These are phyloP conservation scores for Gastrophysa polygoni DNA, from an alignment of 2,888 invertebrate genomes.

Conservation along the genomic window DNA sequence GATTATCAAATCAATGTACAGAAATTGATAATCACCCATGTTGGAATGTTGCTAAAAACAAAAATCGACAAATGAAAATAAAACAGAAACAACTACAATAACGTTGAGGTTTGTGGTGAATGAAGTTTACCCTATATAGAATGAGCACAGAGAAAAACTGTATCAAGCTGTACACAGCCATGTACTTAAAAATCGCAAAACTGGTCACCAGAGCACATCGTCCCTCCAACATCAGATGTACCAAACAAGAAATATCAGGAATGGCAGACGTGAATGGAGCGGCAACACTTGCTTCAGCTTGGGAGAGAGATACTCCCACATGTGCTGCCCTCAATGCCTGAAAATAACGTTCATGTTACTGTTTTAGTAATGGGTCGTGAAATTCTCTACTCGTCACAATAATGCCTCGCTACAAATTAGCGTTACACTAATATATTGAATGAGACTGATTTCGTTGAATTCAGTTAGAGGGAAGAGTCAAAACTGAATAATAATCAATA, in stretches of 20 bases:
- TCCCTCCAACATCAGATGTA: conserved; percentile 80
- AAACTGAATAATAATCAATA: no score
- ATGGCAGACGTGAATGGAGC: conserved; percentile 88
- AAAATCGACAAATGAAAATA: conserved; percentile 17
- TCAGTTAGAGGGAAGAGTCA: no score
- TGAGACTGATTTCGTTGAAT: no score
- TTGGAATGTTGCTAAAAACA: conserved; percentile 66
- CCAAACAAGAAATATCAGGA: conserved; percentile 82
- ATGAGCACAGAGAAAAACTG: conserved; percentile 86
- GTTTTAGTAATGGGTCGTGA: no score
- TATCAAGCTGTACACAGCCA: conserved; percentile 88
- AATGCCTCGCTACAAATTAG: no score
- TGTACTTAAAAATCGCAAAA: conserved; percentile 90
- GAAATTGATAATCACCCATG: conserved; percentile 77
- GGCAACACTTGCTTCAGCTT: conserved; percentile 88
- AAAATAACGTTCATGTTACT: conserved; percentile 31
- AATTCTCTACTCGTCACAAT: no score
- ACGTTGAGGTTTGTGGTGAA: not conserved
- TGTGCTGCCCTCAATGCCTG: conserved; percentile 84
- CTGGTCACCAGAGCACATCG: conserved; percentile 87
- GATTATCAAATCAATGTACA: conserved; percentile 78
- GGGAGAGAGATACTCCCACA: conserved; percentile 85
- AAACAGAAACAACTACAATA: no score
- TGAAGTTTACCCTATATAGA: conserved; percentile 69
- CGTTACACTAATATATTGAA: no score